Evolutionary conservation across 1,140 invertebrate species (phyloP).

Genomic region (Telenomus remus): DNA sequence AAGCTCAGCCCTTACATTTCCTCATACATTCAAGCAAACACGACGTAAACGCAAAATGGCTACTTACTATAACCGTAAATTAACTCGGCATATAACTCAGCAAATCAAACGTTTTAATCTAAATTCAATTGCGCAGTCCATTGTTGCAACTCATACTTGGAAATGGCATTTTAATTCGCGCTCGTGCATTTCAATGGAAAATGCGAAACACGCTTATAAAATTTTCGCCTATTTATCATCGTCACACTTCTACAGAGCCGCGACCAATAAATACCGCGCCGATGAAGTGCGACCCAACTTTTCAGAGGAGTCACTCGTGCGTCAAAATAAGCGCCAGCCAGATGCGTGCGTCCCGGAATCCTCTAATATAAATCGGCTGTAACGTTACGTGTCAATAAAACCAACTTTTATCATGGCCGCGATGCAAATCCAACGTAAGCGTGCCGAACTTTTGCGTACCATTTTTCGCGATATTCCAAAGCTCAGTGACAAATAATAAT

Average conservation of each 20-base stretch:
- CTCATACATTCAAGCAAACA: slow-evolving; percentile 5
- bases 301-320: slow-evolving; percentile 11
- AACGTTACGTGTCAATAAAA: not conserved
- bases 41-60: not conserved
- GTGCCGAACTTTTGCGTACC: no score
- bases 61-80: slow-evolving; percentile 17
- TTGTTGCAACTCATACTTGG: no score
- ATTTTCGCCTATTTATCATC: no score
- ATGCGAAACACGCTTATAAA: no score
- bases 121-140: no score
- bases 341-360: not conserved
- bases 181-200: no score
- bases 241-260: not conserved
- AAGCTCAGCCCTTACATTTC: slow-evolving; percentile 15
- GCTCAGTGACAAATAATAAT: slow-evolving; percentile 1
- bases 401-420: not conserved
- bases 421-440: not conserved
- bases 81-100: slow-evolving; percentile 2
- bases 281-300: slow-evolving; percentile 6
- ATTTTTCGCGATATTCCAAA: no score
- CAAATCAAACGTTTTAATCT: no score
- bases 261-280: slow-evolving; percentile 4
- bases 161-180: no score
- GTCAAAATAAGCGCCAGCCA: not conserved
- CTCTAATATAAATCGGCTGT: slow-evolving; percentile 3